A percentile compares a stretch with the other conserved stretches of the same genome.
Conservation (phyloP, 2,888 invertebrate species). For the Archips xylosteana region DNA sequence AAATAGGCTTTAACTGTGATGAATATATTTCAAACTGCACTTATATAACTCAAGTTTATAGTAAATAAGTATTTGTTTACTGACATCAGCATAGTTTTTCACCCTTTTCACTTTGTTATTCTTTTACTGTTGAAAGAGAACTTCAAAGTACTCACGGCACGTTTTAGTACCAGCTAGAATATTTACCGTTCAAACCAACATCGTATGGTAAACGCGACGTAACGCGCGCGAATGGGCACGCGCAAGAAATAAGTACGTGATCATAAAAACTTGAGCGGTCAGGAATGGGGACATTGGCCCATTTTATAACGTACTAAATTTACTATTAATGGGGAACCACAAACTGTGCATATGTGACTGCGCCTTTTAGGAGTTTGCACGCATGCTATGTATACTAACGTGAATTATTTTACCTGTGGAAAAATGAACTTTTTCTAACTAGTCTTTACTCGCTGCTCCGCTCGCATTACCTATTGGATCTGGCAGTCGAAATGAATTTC, state of each 20-base stretch:
- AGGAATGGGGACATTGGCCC: constrained; percentile 59
- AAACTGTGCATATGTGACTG: neutral
- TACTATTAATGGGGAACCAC: neutral
- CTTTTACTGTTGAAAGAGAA: neutral
- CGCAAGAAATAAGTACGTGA: constrained; percentile 48
- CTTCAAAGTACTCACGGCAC: neutral
- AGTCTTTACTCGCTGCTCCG: too few species aligned
- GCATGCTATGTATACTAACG: neutral
- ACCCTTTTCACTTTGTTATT: neutral
- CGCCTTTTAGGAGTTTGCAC: neutral
- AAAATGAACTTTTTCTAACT: too few species aligned
- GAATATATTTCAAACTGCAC: too few species aligned
- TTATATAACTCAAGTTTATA: too few species aligned
- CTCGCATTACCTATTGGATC: too few species aligned
- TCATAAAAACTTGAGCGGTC: constrained; percentile 56
- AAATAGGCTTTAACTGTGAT: too few species aligned
- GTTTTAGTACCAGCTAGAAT: neutral
- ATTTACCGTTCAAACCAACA: neutral
- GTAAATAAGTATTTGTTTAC: too few species aligned
- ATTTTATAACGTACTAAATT: constrained; percentile 1
- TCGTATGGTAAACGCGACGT: constrained; percentile 10
- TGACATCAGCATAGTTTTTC: neutral
- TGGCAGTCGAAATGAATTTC: too few species aligned
- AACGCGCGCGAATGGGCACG: constrained; percentile 34
- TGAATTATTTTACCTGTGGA: too few species aligned